Evolutionary conservation across 1,140 invertebrate species (phyloP), one percentile per base, ranked within the genome.

Genomic region (Laodelphax striatellus): DNA sequence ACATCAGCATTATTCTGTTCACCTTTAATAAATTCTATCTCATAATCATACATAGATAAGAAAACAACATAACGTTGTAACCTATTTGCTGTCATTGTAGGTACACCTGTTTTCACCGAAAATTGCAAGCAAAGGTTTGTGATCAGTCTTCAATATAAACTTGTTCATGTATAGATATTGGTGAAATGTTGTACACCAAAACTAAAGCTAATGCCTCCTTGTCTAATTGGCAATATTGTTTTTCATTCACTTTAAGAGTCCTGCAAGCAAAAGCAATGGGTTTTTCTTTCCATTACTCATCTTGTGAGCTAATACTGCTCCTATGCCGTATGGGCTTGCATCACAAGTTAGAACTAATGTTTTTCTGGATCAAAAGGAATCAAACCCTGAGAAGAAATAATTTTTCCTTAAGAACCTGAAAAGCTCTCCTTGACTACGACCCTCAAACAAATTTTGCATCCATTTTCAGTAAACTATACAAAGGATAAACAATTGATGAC

Each of bases 141-240:
- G 74, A 62, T 80, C 78, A 0, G 75, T 77, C 19, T 65, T 59
- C n/a, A 77, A 67, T 13, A 63, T 55, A 62, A 75, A 75, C 59
- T 71, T 62, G 55, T 67, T 65, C 52, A 72, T 79, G 66, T 67
- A 75, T n/a, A n/a, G n/a, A n/a, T n/a, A n/a, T n/a, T n/a, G n/a
- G n/a, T n/a, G n/a, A n/a, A n/a, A n/a, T n/a, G n/a, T n/a, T n/a
- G n/a, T n/a, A n/a, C n/a, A n/a, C n/a, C n/a, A n/a, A n/a, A n/a
- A n/a, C n/a, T n/a, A n/a, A n/a, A n/a, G n/a, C n/a, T n/a, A n/a
- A n/a, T n/a, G n/a, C n/a, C n/a, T n/a, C n/a, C n/a, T n/a, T n/a
- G n/a, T n/a, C n/a, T n/a, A n/a, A n/a, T n/a, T n/a, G n/a, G n/a
- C n/a, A n/a, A n/a, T n/a, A n/a, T n/a, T n/a, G n/a, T n/a, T n/a